phyloP scores from a whole-genome alignment of 1,140 invertebrate genomes.

The Caenorhabditis briggsae region DNA sequence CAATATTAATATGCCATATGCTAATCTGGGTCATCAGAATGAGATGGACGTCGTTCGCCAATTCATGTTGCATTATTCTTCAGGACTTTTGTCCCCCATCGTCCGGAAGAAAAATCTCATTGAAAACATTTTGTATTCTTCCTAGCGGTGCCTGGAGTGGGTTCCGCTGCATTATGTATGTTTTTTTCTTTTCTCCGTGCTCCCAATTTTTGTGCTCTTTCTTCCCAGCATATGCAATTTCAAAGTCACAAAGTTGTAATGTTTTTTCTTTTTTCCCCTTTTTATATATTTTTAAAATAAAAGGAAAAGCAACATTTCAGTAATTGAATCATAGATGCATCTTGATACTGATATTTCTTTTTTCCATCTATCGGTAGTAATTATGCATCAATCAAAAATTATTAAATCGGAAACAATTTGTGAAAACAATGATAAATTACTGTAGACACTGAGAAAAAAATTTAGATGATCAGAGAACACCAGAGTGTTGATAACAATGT shows the following conservation, averaged over 20 bases:
- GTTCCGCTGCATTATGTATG: not conserved
- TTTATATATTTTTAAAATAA: no score
- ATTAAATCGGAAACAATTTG: no score
- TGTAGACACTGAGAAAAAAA: no score
- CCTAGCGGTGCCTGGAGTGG: not conserved
- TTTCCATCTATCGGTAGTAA: no score
- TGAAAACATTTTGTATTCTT: conserved; percentile 15
- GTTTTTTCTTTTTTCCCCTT: conserved; percentile 29
- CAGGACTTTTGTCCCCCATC: not conserved
- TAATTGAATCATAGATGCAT: no score
- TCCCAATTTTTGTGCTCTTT: conserved; percentile 33
- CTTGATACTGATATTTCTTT: no score
- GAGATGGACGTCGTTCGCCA: not conserved
- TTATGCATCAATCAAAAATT: no score
- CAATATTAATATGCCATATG: not conserved
- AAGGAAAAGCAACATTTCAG: no score
- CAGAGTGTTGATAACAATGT: not conserved
- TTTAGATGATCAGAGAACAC: no score
- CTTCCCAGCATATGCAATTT: conserved; percentile 40
- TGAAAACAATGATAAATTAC: no score
- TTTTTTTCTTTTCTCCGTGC: not conserved
- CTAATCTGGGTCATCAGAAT: conserved; percentile 38
- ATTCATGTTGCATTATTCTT: no score
- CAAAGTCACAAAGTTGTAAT: not conserved
- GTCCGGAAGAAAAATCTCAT: not conserved